Evolutionary conservation across 2,113 vertebrate genomes (phyloP).

Genomic region (Craseonycteris thonglongyai): DNA sequence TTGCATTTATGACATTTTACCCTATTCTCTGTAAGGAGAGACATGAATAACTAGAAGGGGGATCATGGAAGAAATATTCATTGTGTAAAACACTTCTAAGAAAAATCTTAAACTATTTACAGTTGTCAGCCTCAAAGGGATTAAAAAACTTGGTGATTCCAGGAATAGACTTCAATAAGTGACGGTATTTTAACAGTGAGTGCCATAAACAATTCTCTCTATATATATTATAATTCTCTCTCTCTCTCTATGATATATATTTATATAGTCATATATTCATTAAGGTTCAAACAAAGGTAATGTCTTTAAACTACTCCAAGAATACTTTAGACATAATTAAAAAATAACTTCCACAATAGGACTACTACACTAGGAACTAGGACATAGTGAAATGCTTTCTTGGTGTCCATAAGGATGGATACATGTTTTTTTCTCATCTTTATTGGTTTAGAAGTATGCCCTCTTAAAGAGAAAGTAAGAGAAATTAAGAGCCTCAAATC

Average conservation of each 20-base stretch:
- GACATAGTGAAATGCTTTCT: neutral
- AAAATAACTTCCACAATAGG: neutral
- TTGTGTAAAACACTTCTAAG: neutral
- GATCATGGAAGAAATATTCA: neutral
- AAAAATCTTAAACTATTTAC: neutral
- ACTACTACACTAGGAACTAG: neutral
- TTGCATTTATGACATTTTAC: neutral
- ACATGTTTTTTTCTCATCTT: neutral
- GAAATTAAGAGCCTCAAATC: neutral
- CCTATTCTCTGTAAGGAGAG: neutral
- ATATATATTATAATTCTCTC: neutral
- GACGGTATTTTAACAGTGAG: neutral
- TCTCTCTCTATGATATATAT: too few species aligned
- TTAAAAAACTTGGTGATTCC: neutral
- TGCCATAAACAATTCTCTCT: neutral
- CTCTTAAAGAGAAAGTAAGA: slow-evolving; percentile 3
- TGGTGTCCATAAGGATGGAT: neutral
- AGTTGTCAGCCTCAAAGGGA: neutral
- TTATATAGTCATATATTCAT: neutral
- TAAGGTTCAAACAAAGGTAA: neutral
- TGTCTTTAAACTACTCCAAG: neutral
- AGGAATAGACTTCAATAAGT: neutral
- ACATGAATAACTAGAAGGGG: neutral
- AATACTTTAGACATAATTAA: neutral
- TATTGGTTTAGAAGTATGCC: neutral